Conservation (phyloP, 2,888 invertebrate species). For the Epinotia ramella region DNA sequence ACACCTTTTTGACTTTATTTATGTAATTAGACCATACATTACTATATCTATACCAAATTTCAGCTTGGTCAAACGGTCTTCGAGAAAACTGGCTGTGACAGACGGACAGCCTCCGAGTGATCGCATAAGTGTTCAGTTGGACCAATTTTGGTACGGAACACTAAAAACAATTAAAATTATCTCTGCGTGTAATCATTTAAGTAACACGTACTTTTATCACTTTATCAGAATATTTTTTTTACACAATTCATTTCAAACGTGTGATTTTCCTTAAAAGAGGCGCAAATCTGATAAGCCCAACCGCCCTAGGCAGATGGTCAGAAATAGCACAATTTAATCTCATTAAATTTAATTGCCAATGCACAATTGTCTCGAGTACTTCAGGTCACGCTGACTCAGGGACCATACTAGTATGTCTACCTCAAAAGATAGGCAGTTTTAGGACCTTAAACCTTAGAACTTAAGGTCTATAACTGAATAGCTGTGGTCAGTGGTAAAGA, state of each 20-base stretch:
- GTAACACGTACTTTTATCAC: not conserved
- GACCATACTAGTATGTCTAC: conserved; percentile 45
- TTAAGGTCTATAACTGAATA: conserved; percentile 8
- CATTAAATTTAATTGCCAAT: conserved; percentile 79
- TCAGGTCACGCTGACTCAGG: conserved; percentile 72
- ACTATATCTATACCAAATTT: too few species aligned
- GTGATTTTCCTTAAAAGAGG: conserved; percentile 5
- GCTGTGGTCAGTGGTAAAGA: conserved; percentile 9
- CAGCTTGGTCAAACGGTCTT: too few species aligned
- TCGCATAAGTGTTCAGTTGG: too few species aligned
- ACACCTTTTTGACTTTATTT: too few species aligned
- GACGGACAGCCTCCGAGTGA: too few species aligned
- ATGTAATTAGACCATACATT: too few species aligned
- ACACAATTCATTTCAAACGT: not conserved
- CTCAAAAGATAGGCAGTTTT: conserved; percentile 45
- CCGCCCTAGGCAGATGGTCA: conserved; percentile 61
- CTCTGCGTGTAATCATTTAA: not conserved
- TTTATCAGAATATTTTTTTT: not conserved
- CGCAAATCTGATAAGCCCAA: conserved; percentile 32
- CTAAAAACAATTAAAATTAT: not conserved
- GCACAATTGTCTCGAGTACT: conserved; percentile 73
- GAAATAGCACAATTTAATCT: conserved; percentile 80
- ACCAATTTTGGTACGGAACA: too few species aligned
- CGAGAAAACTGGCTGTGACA: too few species aligned
- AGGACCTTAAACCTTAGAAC: conserved; percentile 9